Conservation (phyloP, 1,140 invertebrate genomes). For the Macrotrachela quadricornifera region DNA sequence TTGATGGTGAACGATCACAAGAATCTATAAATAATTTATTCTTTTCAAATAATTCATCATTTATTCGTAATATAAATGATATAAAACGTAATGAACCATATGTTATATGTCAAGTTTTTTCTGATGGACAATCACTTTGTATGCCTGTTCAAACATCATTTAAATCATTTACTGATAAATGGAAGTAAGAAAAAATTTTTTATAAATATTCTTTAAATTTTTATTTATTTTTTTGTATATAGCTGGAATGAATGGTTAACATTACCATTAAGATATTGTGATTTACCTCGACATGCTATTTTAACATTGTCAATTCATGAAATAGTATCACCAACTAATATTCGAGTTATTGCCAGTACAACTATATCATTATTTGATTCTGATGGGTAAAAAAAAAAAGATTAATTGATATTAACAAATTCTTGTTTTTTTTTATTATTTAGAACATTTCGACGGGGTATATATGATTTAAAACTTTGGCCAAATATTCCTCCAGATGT, state of each 20-base stretch:
- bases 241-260: conserved; percentile 93
- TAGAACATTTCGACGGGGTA: conserved; percentile 26
- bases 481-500: conserved; percentile 45
- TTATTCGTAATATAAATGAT: no score
- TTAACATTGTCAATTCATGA: conserved; percentile 67
- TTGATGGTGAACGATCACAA: no score
- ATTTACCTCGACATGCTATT: conserved; percentile 65
- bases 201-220: conserved; percentile 9
- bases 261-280: conserved; percentile 68
- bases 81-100: conserved; percentile 21
- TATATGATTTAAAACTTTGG: conserved; percentile 37
- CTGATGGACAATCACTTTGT: conserved; percentile 56
- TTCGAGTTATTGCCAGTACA: neutral
- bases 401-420: no score
- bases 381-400: no score
- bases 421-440: no score
- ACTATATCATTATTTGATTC: no score
- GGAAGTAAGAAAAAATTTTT: conserved; percentile 47
- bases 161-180: conserved; percentile 69
- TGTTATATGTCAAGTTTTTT: conserved; percentile 64
- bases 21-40: no score
- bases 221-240: conserved; percentile 18
- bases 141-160: conserved; percentile 72
- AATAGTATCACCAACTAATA: conserved; percentile 31
- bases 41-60: no score